These are phyloP conservation scores for Distichodus sexfasciatus DNA, from an alignment of 2,797 vertebrate species.

Conservation along the genomic window DNA sequence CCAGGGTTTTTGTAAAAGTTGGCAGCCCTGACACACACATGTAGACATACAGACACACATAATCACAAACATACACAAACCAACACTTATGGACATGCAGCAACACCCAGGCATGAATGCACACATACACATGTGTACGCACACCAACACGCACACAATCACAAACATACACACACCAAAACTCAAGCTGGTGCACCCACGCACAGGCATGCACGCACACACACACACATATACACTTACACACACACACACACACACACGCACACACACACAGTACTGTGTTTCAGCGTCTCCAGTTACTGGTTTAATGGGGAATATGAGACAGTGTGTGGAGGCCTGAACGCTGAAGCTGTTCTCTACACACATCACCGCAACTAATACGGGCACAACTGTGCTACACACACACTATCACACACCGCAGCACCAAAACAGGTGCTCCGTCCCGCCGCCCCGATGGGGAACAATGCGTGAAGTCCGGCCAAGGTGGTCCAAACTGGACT, in stretches of 20 bases:
- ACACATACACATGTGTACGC: too few species aligned
- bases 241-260: slow-evolving; percentile 16
- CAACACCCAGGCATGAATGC: too few species aligned
- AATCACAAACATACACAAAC: too few species aligned
- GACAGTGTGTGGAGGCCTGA: slow-evolving; percentile 67
- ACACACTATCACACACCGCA: slow-evolving; percentile 59
- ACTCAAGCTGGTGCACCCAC: too few species aligned
- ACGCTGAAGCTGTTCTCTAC: slow-evolving; percentile 76
- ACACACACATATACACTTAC: neutral
- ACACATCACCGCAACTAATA: slow-evolving; percentile 77
- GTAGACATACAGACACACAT: too few species aligned
- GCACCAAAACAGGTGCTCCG: slow-evolving; percentile 73
- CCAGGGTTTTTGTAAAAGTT: too few species aligned
- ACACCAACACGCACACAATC: too few species aligned
- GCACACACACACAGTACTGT: slow-evolving; percentile 26
- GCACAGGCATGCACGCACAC: neutral
- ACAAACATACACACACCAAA: too few species aligned
- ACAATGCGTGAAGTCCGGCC: slow-evolving; percentile 66
- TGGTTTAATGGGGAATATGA: slow-evolving; percentile 78
- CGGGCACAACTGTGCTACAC: slow-evolving; percentile 73
- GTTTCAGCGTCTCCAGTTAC: slow-evolving; percentile 59
- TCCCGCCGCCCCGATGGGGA: slow-evolving; percentile 66
- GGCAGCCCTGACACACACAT: too few species aligned
- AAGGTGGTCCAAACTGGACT: slow-evolving; percentile 70
- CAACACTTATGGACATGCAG: too few species aligned